phyloP scores from a whole-genome alignment of 2,797 vertebrate genomes.

The Pampus argenteus region DNA sequence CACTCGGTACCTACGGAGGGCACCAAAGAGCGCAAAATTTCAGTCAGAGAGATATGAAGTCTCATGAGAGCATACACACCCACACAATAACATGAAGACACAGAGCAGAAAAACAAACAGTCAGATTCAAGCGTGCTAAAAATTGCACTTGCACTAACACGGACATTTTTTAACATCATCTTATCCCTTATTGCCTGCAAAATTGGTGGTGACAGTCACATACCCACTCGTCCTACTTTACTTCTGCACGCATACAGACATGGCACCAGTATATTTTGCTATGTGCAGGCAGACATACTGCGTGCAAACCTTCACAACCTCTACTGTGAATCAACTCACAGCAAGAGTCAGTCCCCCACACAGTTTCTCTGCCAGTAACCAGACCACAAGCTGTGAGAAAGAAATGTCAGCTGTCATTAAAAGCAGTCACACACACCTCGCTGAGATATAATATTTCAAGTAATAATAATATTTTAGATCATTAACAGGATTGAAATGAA shows the following conservation, averaged over 20 bases:
- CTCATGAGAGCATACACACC: conserved; percentile 67
- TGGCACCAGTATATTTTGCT: conserved; percentile 28
- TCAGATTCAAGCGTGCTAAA: conserved; percentile 56
- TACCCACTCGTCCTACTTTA: not conserved
- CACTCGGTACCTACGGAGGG: conserved; percentile 74
- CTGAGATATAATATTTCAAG: conserved; percentile 43
- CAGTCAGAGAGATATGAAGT: conserved; percentile 39
- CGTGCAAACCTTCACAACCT: conserved; percentile 42
- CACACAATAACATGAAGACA: conserved; percentile 61
- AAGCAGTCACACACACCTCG: conserved; percentile 63
- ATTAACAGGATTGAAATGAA: conserved; percentile 20
- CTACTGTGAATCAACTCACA: conserved; percentile 75
- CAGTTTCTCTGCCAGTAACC: conserved; percentile 71
- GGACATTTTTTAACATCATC: conserved; percentile 25
- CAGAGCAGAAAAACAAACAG: conserved; percentile 58
- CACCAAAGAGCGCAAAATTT: conserved; percentile 77
- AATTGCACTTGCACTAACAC: conserved; percentile 47
- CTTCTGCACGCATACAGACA: conserved; percentile 18
- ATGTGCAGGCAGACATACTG: conserved; percentile 42
- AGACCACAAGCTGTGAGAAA: conserved; percentile 76
- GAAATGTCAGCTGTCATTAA: conserved; percentile 86
- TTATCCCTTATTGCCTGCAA: conserved; percentile 22
- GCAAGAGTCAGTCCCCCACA: conserved; percentile 65
- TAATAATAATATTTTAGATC: no score
- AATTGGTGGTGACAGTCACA: conserved; percentile 20